A percentile compares a stretch with the other conserved stretches of the same genome.
phyloP scores from a whole-genome alignment of 2,797 vertebrate species.

The Danionella dracula region DNA sequence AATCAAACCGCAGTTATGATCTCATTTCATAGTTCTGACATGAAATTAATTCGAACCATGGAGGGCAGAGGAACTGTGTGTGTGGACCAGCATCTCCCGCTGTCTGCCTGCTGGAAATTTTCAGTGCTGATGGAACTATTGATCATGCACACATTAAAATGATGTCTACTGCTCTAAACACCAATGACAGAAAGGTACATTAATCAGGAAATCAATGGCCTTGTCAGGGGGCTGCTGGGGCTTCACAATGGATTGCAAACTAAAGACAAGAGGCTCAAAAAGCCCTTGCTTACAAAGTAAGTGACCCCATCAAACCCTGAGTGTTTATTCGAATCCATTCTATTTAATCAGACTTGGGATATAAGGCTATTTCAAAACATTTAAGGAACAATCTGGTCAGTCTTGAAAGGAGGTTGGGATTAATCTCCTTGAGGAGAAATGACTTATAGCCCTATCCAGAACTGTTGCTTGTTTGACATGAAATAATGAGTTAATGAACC shows the following conservation, averaged over 20 bases:
- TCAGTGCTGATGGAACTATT: conserved; percentile 80
- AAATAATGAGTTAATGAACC: conserved; percentile 8
- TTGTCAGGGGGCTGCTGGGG: conserved; percentile 70
- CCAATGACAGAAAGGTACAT: conserved; percentile 79
- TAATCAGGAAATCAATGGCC: conserved; percentile 86
- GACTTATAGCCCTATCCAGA: conserved; percentile 1
- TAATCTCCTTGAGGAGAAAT: background rate
- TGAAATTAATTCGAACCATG: background rate
- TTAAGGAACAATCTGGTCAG: background rate
- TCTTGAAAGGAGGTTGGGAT: background rate
- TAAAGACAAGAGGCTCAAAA: conserved; percentile 56
- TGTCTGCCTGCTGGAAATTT: conserved; percentile 73
- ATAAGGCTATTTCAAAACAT: conserved; percentile 43
- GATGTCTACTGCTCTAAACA: conserved; percentile 77
- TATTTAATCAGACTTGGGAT: background rate
- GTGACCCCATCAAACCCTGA: conserved; percentile 8
- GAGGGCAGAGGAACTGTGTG: background rate
- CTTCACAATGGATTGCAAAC: conserved; percentile 68
- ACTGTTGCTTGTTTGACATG: conserved; percentile 15
- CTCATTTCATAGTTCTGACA: background rate
- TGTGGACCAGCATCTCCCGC: conserved; percentile 49
- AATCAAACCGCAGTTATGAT: background rate
- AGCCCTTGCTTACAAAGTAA: conserved; percentile 24
- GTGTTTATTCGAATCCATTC: background rate
- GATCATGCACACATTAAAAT: conserved; percentile 89